Evolutionary conservation across 2,797 vertebrate species (phyloP), one percentile per base, ranked within the genome.

Genomic region (Ciconia nigra): DNA sequence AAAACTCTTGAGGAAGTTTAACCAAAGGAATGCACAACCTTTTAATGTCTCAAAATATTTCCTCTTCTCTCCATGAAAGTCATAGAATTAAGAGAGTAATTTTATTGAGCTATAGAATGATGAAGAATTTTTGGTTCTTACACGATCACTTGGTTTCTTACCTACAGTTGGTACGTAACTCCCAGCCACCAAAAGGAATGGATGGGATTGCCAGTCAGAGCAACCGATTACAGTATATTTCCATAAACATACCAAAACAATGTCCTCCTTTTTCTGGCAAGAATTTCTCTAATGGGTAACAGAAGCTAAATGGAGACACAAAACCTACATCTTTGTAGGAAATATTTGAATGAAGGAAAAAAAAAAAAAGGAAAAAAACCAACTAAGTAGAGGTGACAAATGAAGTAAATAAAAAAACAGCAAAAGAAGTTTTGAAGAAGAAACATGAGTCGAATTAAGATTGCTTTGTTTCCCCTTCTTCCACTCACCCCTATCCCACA

Each of bases 101-200:
- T 95, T 83, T 89, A 78, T 5, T 82, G 31, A 95, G 80, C 90
- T 89, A 93, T 0, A 92, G 61, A 89, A 92, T 65, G 55, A 90
- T 69, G 49, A 87, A 90, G 44, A 85, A 51, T 78, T 61, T 87
- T 91, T 78, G 67, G 35, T 87, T 95, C 81, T 93, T 83, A 73
- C 2, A 76, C 2, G 19, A 93, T 86, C 79, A 58, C 44, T 51
- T 37, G 35, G 29, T 91, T 93, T 95, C 95, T 93, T 96, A 96
- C 85, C 91, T 95, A 97, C 87, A 46, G 85, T 71, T 88, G 89
- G 83, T 94, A 91, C 70, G 87, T 79, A 95, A 94, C 66, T 95
- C 87, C 94, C 93, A 97, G 92, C 91, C 93, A 95, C 83, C 88
- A 93, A 95, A 95, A 95, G 80, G 89, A 65, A 96, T 93, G 91